These are phyloP conservation scores for Paramormyrops hopkinsi DNA, from an alignment of 2,797 vertebrate genomes.

Conservation along the genomic window DNA sequence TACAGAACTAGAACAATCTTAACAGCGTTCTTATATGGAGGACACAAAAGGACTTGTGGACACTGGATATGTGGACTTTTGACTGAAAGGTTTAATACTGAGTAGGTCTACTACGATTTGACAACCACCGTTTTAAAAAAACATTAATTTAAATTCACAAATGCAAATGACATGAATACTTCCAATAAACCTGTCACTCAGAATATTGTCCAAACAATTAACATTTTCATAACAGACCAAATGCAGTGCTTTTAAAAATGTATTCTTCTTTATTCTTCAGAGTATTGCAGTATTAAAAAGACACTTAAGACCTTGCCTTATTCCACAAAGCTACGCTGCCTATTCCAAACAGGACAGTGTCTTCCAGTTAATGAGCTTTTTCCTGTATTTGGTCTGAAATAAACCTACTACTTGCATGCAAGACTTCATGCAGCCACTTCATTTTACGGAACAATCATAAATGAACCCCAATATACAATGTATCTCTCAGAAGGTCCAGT, in stretches of 20 bases:
- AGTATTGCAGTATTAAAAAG: slow-evolving; percentile 9
- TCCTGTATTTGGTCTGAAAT: slow-evolving; percentile 56
- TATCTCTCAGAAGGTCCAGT: not conserved
- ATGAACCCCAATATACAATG: not conserved
- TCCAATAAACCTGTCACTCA: slow-evolving; percentile 5
- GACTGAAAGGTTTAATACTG: not conserved
- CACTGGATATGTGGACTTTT: not conserved
- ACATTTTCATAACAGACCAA: not conserved
- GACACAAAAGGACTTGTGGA: not conserved
- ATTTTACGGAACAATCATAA: slow-evolving; percentile 30
- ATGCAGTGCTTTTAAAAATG: not conserved
- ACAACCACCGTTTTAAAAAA: not conserved
- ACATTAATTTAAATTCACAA: not conserved
- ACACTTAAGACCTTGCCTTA: not conserved
- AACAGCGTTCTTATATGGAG: not conserved
- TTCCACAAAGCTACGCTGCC: slow-evolving; percentile 23
- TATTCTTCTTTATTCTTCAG: not conserved
- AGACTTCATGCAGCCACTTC: slow-evolving; percentile 31
- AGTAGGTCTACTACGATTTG: not conserved
- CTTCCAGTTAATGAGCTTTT: slow-evolving; percentile 44
- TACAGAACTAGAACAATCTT: not conserved
- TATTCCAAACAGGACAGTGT: slow-evolving; percentile 31
- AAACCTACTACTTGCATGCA: slow-evolving; percentile 29
- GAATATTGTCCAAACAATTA: slow-evolving; percentile 1
- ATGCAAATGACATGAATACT: not conserved